Conservation (phyloP, 2,113 vertebrate species). For the Pterocles orientalis region DNA sequence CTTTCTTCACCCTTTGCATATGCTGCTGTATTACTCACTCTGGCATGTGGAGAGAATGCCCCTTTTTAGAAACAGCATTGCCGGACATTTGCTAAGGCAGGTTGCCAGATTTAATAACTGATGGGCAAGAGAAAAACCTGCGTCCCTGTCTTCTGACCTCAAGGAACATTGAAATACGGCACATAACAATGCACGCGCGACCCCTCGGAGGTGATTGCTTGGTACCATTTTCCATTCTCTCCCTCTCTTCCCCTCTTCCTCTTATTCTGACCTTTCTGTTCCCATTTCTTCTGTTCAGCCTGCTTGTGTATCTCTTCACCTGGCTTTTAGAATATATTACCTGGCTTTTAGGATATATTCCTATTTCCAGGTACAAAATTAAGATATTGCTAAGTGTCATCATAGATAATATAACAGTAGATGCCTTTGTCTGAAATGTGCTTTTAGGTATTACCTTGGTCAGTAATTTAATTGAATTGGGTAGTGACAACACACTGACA, state of each 20-base stretch:
- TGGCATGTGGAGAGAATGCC: neutral
- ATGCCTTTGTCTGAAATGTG: conserved; percentile 60
- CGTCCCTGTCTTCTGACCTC: neutral
- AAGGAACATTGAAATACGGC: neutral
- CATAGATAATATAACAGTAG: conserved; percentile 60
- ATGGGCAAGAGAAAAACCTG: neutral
- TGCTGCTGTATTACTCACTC: neutral
- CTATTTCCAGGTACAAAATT: conserved; percentile 35
- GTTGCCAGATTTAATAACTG: neutral
- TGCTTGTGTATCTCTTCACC: neutral
- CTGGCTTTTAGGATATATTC: conserved; percentile 38
- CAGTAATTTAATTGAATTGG: conserved; percentile 79
- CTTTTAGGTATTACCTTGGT: conserved; percentile 77
- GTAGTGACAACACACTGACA: conserved; percentile 69
- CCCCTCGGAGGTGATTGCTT: neutral
- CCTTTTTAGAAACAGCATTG: neutral
- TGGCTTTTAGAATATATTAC: conserved; percentile 31
- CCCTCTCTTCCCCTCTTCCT: neutral
- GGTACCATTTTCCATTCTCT: neutral
- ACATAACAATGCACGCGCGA: neutral
- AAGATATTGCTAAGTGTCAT: conserved; percentile 51
- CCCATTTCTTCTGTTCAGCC: neutral
- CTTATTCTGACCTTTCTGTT: neutral
- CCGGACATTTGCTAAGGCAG: neutral
- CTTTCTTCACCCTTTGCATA: neutral